These are phyloP conservation scores for Oxygymnocypris stewartii DNA, from an alignment of 2,113 vertebrate species.

Conservation along the genomic window DNA sequence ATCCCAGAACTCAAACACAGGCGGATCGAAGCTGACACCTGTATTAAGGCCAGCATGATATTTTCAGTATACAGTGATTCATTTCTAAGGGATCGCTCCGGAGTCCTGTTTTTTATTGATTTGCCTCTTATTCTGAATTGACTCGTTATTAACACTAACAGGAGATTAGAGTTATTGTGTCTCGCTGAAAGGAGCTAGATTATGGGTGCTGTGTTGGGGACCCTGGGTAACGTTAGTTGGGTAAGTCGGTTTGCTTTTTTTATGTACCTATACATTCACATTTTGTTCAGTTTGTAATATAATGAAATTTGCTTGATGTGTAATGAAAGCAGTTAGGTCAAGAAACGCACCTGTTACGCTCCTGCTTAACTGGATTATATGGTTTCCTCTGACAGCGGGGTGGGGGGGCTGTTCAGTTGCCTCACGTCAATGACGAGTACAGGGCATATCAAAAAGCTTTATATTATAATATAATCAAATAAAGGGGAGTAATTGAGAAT, in stretches of 20 bases:
- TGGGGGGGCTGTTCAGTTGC: neutral
- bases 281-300: neutral
- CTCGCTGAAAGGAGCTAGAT: neutral
- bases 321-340: conserved; percentile 5
- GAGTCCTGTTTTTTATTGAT: neutral
- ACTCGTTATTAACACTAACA: neutral
- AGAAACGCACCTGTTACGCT: neutral
- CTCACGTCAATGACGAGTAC: neutral
- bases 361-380: conserved; percentile 10
- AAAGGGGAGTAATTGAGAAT: neutral
- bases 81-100: neutral
- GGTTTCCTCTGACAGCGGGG: neutral
- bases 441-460: neutral
- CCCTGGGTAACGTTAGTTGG: neutral
- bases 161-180: neutral
- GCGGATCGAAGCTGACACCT: neutral
- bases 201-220: neutral
- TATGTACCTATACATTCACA: neutral
- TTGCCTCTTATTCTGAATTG: neutral
- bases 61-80: neutral
- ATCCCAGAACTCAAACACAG: neutral
- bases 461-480: neutral
- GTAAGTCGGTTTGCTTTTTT: neutral
- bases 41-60: neutral
- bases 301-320: neutral